Evolutionary conservation across 1,140 invertebrate species (phyloP).

Genomic region (Calephelis virginiensis): DNA sequence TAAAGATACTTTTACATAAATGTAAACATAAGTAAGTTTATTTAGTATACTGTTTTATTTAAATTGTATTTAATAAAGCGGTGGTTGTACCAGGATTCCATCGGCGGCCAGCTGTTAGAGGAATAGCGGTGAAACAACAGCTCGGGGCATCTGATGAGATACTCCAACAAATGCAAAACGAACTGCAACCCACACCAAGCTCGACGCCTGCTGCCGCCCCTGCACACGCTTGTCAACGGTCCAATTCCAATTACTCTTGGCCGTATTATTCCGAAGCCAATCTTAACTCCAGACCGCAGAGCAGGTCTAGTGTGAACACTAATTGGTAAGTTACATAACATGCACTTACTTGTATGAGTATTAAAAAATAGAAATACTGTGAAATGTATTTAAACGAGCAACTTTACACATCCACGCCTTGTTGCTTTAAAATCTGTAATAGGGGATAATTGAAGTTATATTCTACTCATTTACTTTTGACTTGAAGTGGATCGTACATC

Average conservation of each 20-base stretch:
- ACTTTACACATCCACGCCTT: too few species aligned
- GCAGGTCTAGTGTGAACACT: slow-evolving; percentile 53
- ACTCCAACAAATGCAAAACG: slow-evolving; percentile 87
- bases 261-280: slow-evolving; percentile 82
- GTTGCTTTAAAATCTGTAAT: too few species aligned
- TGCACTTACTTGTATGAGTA: not conserved
- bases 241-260: slow-evolving; percentile 79
- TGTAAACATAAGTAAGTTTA: too few species aligned
- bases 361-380: not conserved
- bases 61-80: not conserved
- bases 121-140: slow-evolving; percentile 79
- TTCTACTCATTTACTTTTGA: too few species aligned
- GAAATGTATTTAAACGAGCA: too few species aligned
- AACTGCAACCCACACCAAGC: slow-evolving; percentile 80
- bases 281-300: slow-evolving; percentile 67
- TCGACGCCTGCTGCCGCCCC: slow-evolving; percentile 70
- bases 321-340: slow-evolving; percentile 48
- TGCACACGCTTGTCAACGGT: slow-evolving; percentile 62
- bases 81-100: slow-evolving; percentile 80
- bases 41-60: too few species aligned
- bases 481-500: too few species aligned
- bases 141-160: slow-evolving; percentile 90
- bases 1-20: too few species aligned
- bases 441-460: too few species aligned
- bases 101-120: slow-evolving; percentile 89